A percentile compares a stretch with the other conserved stretches of the same genome.
Conservation (phyloP, 1,140 invertebrate genomes). For the Sesamia nonagrioides region DNA sequence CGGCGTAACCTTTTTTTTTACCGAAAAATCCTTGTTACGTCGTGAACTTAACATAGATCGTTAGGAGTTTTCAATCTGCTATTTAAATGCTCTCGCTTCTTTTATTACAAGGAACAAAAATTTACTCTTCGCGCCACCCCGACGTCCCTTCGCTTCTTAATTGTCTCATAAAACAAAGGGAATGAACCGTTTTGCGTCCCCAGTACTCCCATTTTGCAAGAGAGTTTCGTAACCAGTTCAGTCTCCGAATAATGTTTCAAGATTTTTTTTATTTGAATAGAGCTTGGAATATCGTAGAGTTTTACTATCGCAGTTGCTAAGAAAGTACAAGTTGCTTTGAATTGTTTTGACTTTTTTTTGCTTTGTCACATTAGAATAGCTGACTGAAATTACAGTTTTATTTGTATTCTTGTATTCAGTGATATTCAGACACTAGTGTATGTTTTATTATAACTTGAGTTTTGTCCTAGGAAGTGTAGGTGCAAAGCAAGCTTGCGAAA, state of each 20-base stretch:
- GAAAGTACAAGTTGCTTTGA: constrained; percentile 26
- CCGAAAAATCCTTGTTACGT: constrained; percentile 57
- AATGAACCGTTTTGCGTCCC: constrained; percentile 70
- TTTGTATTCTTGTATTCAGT: constrained; percentile 13
- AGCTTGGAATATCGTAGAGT: constrained; percentile 30
- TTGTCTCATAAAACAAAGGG: constrained; percentile 79
- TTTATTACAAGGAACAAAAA: constrained; percentile 69
- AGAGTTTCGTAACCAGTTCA: constrained; percentile 60
- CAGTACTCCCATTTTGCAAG: constrained; percentile 58
- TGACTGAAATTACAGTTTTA: constrained; percentile 29
- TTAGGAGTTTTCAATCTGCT: constrained; percentile 72
- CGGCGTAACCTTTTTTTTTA: constrained; percentile 47
- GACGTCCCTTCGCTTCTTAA: constrained; percentile 72
- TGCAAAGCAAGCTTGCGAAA: constrained; percentile 6
- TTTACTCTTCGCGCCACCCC: constrained; percentile 63
- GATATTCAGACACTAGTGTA: constrained; percentile 22
- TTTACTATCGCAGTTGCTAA: constrained; percentile 33
- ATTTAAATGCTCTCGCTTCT: constrained; percentile 69
- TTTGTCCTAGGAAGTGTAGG: neutral
- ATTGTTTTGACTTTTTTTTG: constrained; percentile 34
- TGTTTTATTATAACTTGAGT: constrained; percentile 1
- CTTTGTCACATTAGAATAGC: constrained; percentile 17
- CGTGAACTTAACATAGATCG: constrained; percentile 62
- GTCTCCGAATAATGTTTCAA: constrained; percentile 50
- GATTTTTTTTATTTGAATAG: constrained; percentile 50